These are phyloP conservation scores for Carabus problematicus DNA, from an alignment of 2,888 invertebrate species.

Conservation along the genomic window DNA sequence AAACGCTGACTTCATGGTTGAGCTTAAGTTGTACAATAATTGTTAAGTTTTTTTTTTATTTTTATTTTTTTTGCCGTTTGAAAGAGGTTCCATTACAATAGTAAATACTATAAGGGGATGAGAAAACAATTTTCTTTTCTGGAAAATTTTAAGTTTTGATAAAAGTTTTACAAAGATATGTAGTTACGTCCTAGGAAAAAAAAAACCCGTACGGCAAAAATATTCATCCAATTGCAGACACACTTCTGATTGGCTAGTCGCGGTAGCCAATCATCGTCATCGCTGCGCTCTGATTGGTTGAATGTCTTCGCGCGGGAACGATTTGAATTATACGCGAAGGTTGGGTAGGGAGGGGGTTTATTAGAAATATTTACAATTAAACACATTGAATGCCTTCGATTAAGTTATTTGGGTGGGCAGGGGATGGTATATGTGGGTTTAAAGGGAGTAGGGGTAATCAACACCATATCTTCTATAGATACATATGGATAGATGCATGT, in stretches of 20 bases:
- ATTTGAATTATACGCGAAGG: not conserved
- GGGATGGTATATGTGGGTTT: no score
- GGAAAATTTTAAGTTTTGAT: conserved; percentile 13
- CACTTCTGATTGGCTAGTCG: no score
- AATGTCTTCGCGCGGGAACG: not conserved
- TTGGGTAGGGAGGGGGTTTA: not conserved
- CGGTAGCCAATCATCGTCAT: no score
- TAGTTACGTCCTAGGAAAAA: conserved; percentile 20
- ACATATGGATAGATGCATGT: not conserved
- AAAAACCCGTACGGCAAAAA: conserved; percentile 4
- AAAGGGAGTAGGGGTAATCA: not conserved
- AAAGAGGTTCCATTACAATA: not conserved
- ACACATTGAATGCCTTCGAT: conserved; percentile 18
- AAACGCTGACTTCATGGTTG: conserved; percentile 22
- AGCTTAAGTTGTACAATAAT: conserved; percentile 33
- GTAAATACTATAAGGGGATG: conserved; percentile 2
- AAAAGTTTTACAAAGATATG: conserved; percentile 35
- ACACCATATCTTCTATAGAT: no score
- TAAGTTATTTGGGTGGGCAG: not conserved
- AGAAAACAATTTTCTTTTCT: conserved; percentile 18
- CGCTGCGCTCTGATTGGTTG: no score
- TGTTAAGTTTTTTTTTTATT: conserved; percentile 15
- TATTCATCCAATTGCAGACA: no score
- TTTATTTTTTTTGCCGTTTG: no score
- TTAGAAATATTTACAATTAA: conserved; percentile 35